phyloP scores from a whole-genome alignment of 2,797 vertebrate species.

The Anguilla obscura region DNA sequence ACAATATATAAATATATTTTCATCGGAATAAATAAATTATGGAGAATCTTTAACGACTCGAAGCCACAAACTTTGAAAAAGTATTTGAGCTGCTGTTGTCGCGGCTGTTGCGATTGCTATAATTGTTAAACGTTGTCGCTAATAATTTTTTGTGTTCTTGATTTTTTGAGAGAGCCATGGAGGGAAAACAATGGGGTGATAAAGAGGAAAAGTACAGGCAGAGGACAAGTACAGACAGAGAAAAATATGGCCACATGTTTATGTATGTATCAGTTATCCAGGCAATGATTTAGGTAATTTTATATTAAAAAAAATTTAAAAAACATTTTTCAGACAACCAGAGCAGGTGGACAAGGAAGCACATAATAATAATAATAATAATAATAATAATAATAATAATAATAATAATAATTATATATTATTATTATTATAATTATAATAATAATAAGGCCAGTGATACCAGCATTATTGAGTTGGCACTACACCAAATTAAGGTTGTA shows the following conservation, averaged over 20 bases:
- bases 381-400: constrained; percentile 62
- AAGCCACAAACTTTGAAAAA: constrained; percentile 66
- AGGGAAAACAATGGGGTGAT: constrained; percentile 8
- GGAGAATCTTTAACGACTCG: constrained; percentile 74
- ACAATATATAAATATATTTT: constrained; percentile 85
- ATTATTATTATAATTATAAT: constrained; percentile 37
- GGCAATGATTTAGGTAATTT: constrained; percentile 56
- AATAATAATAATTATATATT: constrained; percentile 63
- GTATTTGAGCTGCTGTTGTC: constrained; percentile 55
- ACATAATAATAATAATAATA: constrained; percentile 40
- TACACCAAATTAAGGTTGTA: background rate
- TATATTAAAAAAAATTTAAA: constrained; percentile 58
- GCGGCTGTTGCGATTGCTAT: constrained; percentile 47
- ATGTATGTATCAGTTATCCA: constrained; percentile 57
- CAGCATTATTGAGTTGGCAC: constrained; percentile 4
- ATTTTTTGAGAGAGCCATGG: constrained; percentile 13
- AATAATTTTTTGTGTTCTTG: constrained; percentile 24
- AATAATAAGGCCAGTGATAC: background rate
- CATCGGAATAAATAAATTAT: constrained; percentile 82
- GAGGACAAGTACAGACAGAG: too few species aligned
- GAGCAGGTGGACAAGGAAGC: constrained; percentile 40
- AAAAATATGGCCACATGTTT: background rate
- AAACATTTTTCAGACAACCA: constrained; percentile 59
- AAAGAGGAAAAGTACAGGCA: background rate
- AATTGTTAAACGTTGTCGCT: constrained; percentile 20